Evolutionary conservation across 1,140 invertebrate species (phyloP), one percentile per base, ranked within the genome.

Genomic region (Euborellia annulipes): DNA sequence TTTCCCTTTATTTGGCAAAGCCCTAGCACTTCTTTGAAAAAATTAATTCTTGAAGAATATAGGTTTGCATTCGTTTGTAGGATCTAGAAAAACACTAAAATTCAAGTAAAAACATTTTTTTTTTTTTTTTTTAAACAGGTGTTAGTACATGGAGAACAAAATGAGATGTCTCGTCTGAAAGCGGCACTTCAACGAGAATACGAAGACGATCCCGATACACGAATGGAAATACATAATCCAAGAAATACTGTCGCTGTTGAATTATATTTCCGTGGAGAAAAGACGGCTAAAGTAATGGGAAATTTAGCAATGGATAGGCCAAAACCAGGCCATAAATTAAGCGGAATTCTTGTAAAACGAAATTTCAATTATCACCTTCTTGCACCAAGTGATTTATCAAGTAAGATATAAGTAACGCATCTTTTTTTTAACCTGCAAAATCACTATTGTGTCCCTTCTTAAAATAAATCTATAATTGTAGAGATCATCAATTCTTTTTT

Each of bases 351-450:
- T 21, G 89, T 98, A 0, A 97, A 97, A 60, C 73, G 92, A 30
- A 98, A 99, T 63, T 99, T 98, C 58, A 98, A 93, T 63, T 98
- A 98, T 62, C 93, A 98, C 62, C 73, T 99, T 45, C 63, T 99
- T 38, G 81, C 85, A 4, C 85, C 94, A 0, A 71, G 76, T 9
- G 95, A 98, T 68, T 67, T 99, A 18, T 78, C 82, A 43, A 95
- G 82, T 86, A 64, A 71, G 72, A 67, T 36, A 47, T n/a, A n/a
- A n/a, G n/a, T n/a, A n/a, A n/a, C n/a, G n/a, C n/a, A n/a, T n/a
- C n/a, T n/a, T n/a, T 20, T 50, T 17, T 7, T 7, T n/a, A 14
- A 46, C 21, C 30, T 38, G 18, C n/a, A n/a, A n/a, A n/a, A n/a
- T n/a, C n/a, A n/a, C n/a, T n/a, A 9, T n/a, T 32, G 30, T 9